These are phyloP conservation scores for Temnothorax nylanderi DNA, from an alignment of 1,140 invertebrate genomes.

Conservation along the genomic window DNA sequence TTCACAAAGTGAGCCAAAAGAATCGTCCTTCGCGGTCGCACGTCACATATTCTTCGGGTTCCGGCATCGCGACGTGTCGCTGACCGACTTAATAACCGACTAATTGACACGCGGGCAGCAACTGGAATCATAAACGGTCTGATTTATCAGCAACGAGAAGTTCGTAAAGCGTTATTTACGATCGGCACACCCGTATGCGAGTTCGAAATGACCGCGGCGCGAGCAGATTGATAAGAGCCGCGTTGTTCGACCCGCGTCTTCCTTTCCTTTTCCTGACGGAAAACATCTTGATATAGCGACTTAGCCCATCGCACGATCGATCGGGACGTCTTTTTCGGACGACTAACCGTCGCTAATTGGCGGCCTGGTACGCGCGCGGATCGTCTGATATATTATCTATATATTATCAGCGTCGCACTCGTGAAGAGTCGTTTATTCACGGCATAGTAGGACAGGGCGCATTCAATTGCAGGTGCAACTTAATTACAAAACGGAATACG, in stretches of 20 bases:
- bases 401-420: background rate
- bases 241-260: background rate
- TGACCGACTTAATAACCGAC: constrained; percentile 2
- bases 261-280: background rate
- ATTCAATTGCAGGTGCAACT: constrained; percentile 67
- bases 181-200: background rate
- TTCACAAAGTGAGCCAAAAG: background rate
- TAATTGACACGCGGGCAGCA: constrained; percentile 10
- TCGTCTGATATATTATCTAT: constrained; percentile 49
- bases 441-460: background rate
- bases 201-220: background rate
- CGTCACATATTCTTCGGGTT: background rate
- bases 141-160: constrained; percentile 10
- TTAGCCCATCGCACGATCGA: background rate
- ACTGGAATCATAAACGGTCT: background rate
- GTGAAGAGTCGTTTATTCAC: constrained; percentile 27
- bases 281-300: background rate
- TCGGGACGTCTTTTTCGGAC: constrained; percentile 21
- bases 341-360: constrained; percentile 43
- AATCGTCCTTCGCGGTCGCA: background rate
- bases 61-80: background rate
- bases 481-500: constrained; percentile 50
- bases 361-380: background rate
- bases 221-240: background rate
- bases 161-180: constrained; percentile 9